A percentile compares a stretch with the other conserved stretches of the same genome.
Conservation (phyloP, 2,797 vertebrate species). For the Erpetoichthys calabaricus region DNA sequence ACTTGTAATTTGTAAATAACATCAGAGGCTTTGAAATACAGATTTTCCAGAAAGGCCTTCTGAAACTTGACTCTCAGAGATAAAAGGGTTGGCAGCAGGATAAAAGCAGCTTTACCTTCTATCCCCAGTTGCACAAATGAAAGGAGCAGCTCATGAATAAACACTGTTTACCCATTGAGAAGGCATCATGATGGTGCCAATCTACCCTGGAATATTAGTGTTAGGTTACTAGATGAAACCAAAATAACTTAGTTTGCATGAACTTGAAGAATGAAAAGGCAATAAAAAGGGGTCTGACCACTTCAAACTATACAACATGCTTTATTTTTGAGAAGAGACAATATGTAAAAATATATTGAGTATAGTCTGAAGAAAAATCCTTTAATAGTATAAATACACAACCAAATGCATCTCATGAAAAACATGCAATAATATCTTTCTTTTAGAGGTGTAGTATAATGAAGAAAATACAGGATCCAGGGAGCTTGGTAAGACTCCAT, state of each 20-base stretch:
- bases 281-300: conserved; percentile 12
- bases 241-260: conserved; percentile 25
- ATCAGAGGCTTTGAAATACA: conserved; percentile 47
- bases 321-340: too few relatives aligned
- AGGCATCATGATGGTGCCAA: conserved; percentile 29
- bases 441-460: too few relatives aligned
- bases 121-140: conserved; percentile 26
- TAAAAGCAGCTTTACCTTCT: conserved; percentile 31
- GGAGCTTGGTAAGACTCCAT: too few relatives aligned
- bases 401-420: too few relatives aligned
- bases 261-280: conserved; percentile 34
- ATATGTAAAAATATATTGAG: too few relatives aligned
- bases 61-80: conserved; percentile 59
- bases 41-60: conserved; percentile 39
- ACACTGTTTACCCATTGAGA: conserved; percentile 32
- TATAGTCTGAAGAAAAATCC: too few relatives aligned
- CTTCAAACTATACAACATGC: conserved; percentile 10
- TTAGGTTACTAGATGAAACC: conserved; percentile 41
- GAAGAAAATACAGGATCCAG: too few relatives aligned
- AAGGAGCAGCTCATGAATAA: conserved; percentile 29
- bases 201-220: conserved; percentile 44
- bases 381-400: too few relatives aligned
- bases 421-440: too few relatives aligned
- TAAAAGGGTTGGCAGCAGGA: conserved; percentile 40
- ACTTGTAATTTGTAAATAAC: conserved; percentile 26